phyloP scores from a whole-genome alignment of 2,797 vertebrate genomes.

The Crenichthys baileyi region DNA sequence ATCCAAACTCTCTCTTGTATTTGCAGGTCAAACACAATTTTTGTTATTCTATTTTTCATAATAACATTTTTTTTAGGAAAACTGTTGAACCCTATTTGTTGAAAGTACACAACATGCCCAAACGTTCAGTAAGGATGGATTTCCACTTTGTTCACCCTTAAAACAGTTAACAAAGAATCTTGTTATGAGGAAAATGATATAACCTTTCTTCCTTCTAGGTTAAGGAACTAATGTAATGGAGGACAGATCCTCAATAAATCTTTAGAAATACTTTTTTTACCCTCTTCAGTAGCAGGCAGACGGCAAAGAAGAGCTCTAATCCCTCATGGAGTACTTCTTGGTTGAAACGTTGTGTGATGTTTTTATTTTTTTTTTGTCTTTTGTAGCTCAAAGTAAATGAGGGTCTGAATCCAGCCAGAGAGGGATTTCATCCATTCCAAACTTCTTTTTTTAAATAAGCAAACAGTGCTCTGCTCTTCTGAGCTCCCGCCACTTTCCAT shows the following conservation, averaged over 20 bases:
- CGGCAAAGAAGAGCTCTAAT: constrained; percentile 38
- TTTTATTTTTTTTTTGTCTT: constrained; percentile 44
- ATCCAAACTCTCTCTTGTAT: neutral
- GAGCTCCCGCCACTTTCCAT: constrained; percentile 55
- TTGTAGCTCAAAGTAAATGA: constrained; percentile 40
- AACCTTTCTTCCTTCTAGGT: constrained; percentile 19
- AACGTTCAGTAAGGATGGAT: neutral
- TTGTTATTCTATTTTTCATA: neutral
- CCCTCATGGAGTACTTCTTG: constrained; percentile 33
- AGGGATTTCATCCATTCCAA: constrained; percentile 58
- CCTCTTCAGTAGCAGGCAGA: constrained; percentile 12
- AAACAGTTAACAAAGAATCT: constrained; percentile 1
- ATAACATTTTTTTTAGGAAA: neutral
- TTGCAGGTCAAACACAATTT: neutral
- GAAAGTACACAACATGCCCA: neutral
- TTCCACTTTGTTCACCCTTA: constrained; percentile 11
- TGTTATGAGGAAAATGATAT: neutral
- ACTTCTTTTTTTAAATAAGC: constrained; percentile 57
- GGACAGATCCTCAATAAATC: constrained; percentile 20
- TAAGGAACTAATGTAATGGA: constrained; percentile 28
- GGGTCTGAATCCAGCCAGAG: constrained; percentile 44
- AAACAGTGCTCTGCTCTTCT: constrained; percentile 56
- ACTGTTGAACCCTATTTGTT: neutral
- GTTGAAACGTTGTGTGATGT: constrained; percentile 36
- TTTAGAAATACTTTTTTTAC: constrained; percentile 17